Percentiles rank a stretch among this genome's conserved stretches.
phyloP scores from a whole-genome alignment of 1,140 invertebrate genomes.

The Magallana gigas region DNA sequence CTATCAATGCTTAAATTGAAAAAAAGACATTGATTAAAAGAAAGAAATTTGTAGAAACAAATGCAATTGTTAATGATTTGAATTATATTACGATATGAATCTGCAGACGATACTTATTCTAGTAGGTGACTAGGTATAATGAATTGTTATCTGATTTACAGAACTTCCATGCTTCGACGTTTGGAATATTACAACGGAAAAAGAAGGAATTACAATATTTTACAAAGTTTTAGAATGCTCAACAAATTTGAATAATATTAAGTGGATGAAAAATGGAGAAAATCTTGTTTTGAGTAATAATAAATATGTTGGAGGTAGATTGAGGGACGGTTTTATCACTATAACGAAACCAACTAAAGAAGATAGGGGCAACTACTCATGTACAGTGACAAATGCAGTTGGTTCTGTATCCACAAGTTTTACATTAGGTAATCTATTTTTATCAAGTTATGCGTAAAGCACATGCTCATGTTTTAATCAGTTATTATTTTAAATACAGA shows the following conservation, averaged over 20 bases:
- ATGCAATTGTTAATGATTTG: too few relatives aligned
- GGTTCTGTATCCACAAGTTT: too few relatives aligned
- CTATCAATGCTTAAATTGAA: too few relatives aligned
- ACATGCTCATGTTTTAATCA: not conserved
- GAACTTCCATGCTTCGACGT: not conserved
- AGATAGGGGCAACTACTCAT: not conserved
- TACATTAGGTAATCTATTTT: too few relatives aligned
- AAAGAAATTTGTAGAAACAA: too few relatives aligned
- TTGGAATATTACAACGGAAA: not conserved
- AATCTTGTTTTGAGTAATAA: not conserved
- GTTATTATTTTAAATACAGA: too few relatives aligned
- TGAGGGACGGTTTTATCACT: not conserved
- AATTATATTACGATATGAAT: too few relatives aligned
- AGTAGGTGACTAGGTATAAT: too few relatives aligned
- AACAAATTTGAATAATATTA: not conserved
- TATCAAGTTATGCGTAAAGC: not conserved
- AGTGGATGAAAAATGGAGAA: not conserved
- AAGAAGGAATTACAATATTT: not conserved
- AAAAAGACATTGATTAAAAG: too few relatives aligned
- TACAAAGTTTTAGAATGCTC: not conserved
- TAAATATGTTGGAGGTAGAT: not conserved
- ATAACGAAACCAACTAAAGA: not conserved
- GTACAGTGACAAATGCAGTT: too few relatives aligned
- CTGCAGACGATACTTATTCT: rapidly evolving
- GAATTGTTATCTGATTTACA: not conserved